Conservation (phyloP, 2,797 vertebrate species). For the Lacerta bilineata region DNA sequence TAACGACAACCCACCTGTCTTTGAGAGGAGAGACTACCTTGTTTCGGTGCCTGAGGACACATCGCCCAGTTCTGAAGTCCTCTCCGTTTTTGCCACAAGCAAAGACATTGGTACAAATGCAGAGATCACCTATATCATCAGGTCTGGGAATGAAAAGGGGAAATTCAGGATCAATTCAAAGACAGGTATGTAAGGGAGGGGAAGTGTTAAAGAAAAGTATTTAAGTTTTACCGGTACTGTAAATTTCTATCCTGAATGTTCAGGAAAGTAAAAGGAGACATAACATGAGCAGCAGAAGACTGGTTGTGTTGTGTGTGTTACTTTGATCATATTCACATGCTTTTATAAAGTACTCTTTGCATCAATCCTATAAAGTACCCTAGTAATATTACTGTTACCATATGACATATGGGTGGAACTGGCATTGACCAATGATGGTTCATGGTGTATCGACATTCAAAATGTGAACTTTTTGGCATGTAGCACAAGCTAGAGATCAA, state of each 20-base stretch:
- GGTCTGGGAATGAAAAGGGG: constrained; percentile 94
- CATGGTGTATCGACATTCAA: neutral
- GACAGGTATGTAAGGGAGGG: constrained; percentile 84
- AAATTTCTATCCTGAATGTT: neutral
- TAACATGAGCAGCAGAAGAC: neutral
- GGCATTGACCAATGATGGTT: neutral
- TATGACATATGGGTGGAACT: neutral
- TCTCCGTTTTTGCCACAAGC: constrained; percentile 93
- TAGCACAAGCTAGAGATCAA: no score
- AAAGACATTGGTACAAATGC: constrained; percentile 98
- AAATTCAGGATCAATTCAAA: constrained; percentile 91
- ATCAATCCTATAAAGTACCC: neutral
- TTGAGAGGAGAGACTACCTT: constrained; percentile 93
- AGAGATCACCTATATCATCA: constrained; percentile 94
- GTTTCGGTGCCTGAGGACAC: constrained; percentile 92
- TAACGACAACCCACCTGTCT: constrained; percentile 97
- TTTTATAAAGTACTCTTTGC: neutral
- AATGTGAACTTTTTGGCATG: neutral
- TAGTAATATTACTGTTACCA: neutral
- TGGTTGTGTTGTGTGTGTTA: neutral
- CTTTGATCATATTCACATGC: neutral
- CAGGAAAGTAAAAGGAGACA: neutral
- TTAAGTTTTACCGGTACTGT: neutral
- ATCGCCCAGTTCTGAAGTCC: constrained; percentile 86
- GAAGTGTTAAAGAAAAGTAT: neutral